A percentile compares a stretch with the other conserved stretches of the same genome.
These are phyloP conservation scores for Clarias macrocephalus DNA, from an alignment of 2,113 vertebrate species.

Conservation along the genomic window DNA sequence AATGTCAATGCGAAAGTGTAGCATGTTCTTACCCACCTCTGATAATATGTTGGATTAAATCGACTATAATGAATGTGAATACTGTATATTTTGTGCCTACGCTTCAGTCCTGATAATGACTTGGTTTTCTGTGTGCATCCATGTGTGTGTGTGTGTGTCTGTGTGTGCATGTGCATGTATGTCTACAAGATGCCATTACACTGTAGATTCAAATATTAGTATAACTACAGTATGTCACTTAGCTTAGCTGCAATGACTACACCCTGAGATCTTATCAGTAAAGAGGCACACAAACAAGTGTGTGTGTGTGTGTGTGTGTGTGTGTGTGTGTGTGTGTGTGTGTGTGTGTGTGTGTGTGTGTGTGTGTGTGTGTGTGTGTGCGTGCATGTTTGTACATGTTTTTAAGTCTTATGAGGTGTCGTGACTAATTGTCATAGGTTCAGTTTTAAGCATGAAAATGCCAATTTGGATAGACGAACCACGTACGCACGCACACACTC, in stretches of 20 bases:
- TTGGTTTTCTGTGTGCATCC: neutral
- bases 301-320: no score
- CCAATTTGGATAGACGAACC: neutral
- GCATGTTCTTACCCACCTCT: neutral
- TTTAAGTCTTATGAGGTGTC: neutral
- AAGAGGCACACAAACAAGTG: neutral
- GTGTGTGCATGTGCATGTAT: neutral
- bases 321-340: constrained; percentile 3
- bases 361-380: constrained; percentile 13
- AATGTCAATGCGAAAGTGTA: neutral
- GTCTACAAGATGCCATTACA: constrained; percentile 30
- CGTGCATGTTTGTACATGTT: neutral
- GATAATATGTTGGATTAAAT: constrained; percentile 18
- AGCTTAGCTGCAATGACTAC: constrained; percentile 24
- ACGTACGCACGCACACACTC: neutral
- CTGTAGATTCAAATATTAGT: constrained; percentile 33
- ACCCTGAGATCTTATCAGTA: constrained; percentile 1
- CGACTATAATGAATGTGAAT: constrained; percentile 30
- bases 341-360: neutral
- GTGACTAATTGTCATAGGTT: constrained; percentile 1
- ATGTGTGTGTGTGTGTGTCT: constrained; percentile 11
- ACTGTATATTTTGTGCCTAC: constrained; percentile 6
- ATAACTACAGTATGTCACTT: constrained; percentile 22
- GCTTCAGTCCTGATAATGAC: constrained; percentile 28
- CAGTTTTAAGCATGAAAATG: constrained; percentile 20